Evolutionary conservation across 23 tunicate genomes (phyloP).

Genomic region (Styela clava): DNA sequence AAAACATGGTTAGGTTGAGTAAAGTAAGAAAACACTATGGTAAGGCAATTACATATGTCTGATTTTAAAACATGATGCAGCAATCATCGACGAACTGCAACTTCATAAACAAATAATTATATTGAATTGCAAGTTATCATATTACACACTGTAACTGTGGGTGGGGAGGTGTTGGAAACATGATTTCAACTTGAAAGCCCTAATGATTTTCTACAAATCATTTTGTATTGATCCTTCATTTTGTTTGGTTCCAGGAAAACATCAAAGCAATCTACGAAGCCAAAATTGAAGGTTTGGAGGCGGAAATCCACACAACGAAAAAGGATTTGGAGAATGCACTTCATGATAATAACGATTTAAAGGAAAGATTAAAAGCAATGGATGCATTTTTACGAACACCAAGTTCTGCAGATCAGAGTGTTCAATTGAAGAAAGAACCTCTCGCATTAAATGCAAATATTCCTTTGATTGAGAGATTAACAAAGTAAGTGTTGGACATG

Average conservation of each 20-base stretch:
- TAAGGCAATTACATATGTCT: too few species aligned
- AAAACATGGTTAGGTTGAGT: too few species aligned
- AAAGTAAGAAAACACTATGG: too few species aligned
- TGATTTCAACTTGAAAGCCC: too few species aligned
- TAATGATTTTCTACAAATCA: too few species aligned
- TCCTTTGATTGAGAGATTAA: conserved; percentile 53
- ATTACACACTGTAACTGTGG: too few species aligned
- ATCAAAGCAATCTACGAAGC: conserved; percentile 48
- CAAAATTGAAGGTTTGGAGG: conserved; percentile 57
- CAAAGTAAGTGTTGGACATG: conserved; percentile 23
- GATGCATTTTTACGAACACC: conserved; percentile 21
- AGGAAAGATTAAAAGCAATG: neutral
- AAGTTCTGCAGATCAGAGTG: neutral
- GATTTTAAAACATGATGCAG: too few species aligned
- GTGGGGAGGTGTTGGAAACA: too few species aligned
- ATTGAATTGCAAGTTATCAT: too few species aligned
- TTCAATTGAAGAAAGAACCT: neutral
- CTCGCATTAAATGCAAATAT: conserved; percentile 19
- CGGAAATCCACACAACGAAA: conserved; percentile 32
- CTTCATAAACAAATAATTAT: too few species aligned
- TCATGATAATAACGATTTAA: conserved; percentile 14
- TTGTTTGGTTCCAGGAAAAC: neutral
- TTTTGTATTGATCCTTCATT: too few species aligned
- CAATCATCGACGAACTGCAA: too few species aligned
- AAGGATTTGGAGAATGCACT: conserved; percentile 28